Base-by-base conservation (phyloP, 1,140 invertebrate species). In the Drosophila leontia region DNA sequence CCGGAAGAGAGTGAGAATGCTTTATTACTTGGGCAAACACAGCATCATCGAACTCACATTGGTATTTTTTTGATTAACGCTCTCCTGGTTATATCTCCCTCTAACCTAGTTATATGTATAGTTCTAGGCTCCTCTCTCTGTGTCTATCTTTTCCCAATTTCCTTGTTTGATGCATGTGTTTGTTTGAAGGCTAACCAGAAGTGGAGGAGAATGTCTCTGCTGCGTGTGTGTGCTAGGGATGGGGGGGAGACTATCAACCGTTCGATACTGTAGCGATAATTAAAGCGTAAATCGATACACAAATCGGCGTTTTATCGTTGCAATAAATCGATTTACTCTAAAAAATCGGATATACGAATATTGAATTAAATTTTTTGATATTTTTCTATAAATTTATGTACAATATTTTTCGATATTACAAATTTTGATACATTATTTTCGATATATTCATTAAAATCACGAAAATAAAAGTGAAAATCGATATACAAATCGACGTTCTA, bases 21-120 rank as follows among this genome's bases (percentile, higher is more conserved):
- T 80, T 92, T 92, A 92, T 92, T 92, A 92, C 91, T 92, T 91
- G 91, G 91, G 88, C 91, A 92, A 92, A 92, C 86, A 91, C 91
- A 92, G 87, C 91, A 92, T 92, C 91, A 92, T 92, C 91, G 91
- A 92, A 88, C 83, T 92, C 91, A 92, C 91, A 92, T 92, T 92
- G 91, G 91, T 92, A 92, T 92, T 92, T 85, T 87, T 91, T 92
- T 92, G 88, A 92, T 92, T 92, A 92, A 92, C 91, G 87, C 91
- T 90, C 61, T 80, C 69, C 62, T 62, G 68, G 68, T 65, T 75
- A 71, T 68, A 76, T 69, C 59, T 87, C 85, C 70, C 77, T 82
- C 69, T 77, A 82, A 83, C 75, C 80, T 75, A 70, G 69, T 64
- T 65, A 75, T 83, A 79, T 83, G 69, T 83, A 83, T 84, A 80